Base-by-base conservation (phyloP, 2,113 vertebrate species). In the Scopus umbretta region DNA sequence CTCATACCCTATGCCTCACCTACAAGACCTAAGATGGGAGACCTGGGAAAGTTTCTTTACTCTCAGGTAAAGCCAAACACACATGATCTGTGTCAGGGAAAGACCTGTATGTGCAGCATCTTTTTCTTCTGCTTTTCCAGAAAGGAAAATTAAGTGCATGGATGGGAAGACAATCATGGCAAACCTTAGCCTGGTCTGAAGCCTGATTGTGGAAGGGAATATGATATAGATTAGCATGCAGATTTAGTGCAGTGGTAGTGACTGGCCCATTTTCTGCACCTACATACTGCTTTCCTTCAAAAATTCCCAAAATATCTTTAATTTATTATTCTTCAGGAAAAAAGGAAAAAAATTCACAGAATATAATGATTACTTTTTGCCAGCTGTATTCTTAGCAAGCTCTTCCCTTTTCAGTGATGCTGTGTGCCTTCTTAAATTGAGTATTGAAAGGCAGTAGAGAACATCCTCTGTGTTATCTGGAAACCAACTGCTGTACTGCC, bases 291-390 rank as follows among this genome's bases (percentile, higher is more conserved):
- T 88, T 83, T 92, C 23, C 49, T 88, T 78, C 10, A 66, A 82
- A 84, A 71, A 71, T 23, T 76, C 15, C 20, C 32, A 29, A 78
- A 78, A 61, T 56, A 65, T 6, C 5, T 67, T 55, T 47, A 21
- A 9, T 0, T 20, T 11, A 52, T 55, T 27, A 36, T 53, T 80
- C 6, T 66, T 89, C 38, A 72, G 25, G 19, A 42, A 67, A 62
- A 15, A 5, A 4, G 2, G 0, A 6, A 3, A 78, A n/a, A 22
- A 27, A 32, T 0, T 36, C 4, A 15, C 19, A 53, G 47, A 78
- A 94, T 81, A 65, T 55, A 70, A 7, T 32, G 8, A 27, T 21
- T 34, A 0, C 3, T 73, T 94, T 79, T 61, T 74, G 10, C 16
- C 20, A 79, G 10, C 15, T 79, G 11, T 61, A 40, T 75, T 68